Percentiles rank a stretch among this genome's conserved stretches.
phyloP scores from a whole-genome alignment of 2,797 vertebrate genomes.

The Siniperca undulata region DNA sequence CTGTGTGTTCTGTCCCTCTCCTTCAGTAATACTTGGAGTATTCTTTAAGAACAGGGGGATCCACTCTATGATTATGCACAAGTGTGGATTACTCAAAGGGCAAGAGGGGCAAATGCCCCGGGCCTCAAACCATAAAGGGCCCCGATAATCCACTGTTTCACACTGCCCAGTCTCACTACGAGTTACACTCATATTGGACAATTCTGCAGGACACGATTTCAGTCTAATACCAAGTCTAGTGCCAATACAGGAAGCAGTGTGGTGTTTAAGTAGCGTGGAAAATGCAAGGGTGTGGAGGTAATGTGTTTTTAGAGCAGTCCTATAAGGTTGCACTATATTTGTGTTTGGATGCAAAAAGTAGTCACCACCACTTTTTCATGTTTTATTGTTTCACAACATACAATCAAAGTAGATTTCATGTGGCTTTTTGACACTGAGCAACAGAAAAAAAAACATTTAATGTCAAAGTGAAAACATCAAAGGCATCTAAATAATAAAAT shows the following conservation, averaged over 20 bases:
- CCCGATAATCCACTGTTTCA: constrained; percentile 29
- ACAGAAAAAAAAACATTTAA: background rate
- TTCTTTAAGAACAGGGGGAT: constrained; percentile 24
- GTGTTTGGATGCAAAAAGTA: background rate
- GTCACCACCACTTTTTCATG: background rate
- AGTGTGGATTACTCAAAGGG: constrained; percentile 50
- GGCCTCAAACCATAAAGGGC: constrained; percentile 12
- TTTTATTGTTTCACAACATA: background rate
- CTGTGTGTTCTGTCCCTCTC: background rate
- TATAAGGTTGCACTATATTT: background rate
- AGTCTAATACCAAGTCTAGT: background rate
- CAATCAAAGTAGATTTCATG: background rate
- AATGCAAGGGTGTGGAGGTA: background rate
- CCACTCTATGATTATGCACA: constrained; percentile 35
- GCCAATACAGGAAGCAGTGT: background rate
- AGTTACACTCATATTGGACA: background rate
- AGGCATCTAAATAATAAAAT: background rate
- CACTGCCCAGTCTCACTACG: background rate
- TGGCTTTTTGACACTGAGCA: background rate
- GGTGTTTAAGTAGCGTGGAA: background rate
- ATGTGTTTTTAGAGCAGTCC: background rate
- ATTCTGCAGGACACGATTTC: background rate
- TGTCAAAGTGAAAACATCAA: background rate
- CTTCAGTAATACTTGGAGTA: background rate
- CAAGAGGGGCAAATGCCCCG: background rate